Evolutionary conservation across 2,888 invertebrate genomes (phyloP).

Genomic region (Psylliodes chrysocephalus): DNA sequence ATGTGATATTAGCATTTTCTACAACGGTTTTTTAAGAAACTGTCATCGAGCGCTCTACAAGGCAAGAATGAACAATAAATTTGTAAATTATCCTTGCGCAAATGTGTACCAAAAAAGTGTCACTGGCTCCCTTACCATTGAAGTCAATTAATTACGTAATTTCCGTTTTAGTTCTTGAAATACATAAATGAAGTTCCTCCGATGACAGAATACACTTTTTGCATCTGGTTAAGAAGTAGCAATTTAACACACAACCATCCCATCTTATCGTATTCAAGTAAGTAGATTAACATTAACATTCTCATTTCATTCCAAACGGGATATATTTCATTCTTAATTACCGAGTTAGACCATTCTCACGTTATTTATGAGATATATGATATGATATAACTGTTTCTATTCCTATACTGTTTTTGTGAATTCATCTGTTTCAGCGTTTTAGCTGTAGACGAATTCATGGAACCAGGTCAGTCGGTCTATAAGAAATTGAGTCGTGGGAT

Average conservation of each 20-base stretch:
- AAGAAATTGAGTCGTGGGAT: neutral
- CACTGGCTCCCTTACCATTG: too few relatives aligned
- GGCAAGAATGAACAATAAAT: too few relatives aligned
- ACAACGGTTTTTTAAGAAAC: too few relatives aligned
- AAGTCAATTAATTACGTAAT: too few relatives aligned
- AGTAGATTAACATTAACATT: slow-evolving; percentile 54
- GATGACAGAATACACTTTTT: slow-evolving; percentile 68
- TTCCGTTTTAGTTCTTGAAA: slow-evolving; percentile 66
- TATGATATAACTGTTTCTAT: slow-evolving; percentile 8
- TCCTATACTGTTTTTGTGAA: neutral
- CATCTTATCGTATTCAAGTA: slow-evolving; percentile 69
- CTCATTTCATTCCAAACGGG: slow-evolving; percentile 7
- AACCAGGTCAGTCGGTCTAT: neutral
- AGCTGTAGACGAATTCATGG: neutral
- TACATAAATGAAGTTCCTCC: slow-evolving; percentile 67
- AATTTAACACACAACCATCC: slow-evolving; percentile 67
- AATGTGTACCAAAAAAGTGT: too few relatives aligned
- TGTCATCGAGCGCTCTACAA: too few relatives aligned
- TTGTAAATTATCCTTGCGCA: too few relatives aligned
- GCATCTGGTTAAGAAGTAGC: slow-evolving; percentile 67
- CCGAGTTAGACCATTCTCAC: slow-evolving; percentile 4
- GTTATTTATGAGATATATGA: slow-evolving; percentile 11
- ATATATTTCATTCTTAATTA: slow-evolving; percentile 21
- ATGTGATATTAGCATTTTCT: too few relatives aligned
- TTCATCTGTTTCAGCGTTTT: neutral